These are phyloP conservation scores for Columba livia DNA, from an alignment of 2,113 vertebrate species.

Conservation along the genomic window DNA sequence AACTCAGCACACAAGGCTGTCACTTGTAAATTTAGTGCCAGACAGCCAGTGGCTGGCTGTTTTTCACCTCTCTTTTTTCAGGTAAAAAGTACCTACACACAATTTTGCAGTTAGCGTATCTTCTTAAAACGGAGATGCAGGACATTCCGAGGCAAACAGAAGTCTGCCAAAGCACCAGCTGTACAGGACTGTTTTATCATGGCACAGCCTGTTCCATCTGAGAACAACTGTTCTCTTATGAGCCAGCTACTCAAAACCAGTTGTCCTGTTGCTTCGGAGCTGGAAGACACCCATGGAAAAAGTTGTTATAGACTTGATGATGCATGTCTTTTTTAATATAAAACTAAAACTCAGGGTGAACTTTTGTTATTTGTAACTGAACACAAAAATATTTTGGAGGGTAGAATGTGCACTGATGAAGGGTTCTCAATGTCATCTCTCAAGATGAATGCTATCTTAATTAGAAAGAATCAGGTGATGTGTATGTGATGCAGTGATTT, in stretches of 20 bases:
- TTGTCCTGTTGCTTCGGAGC: not conserved
- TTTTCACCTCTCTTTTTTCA: not conserved
- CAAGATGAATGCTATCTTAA: not conserved
- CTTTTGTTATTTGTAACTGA: not conserved
- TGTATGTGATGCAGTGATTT: not conserved
- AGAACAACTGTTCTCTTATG: not conserved
- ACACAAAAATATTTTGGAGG: not conserved
- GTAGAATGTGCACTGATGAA: not conserved
- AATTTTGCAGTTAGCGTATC: not conserved
- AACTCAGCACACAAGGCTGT: not conserved
- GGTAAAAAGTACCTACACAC: not conserved
- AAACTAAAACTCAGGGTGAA: not conserved
- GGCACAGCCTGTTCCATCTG: not conserved
- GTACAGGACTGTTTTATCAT: not conserved
- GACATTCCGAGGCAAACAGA: not conserved
- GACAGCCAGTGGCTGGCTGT: not conserved
- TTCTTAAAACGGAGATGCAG: not conserved
- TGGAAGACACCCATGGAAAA: not conserved
- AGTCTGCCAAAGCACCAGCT: not conserved
- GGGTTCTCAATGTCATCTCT: not conserved
- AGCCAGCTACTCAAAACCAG: not conserved
- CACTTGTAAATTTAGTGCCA: not conserved
- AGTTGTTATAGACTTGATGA: not conserved
- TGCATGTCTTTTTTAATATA: not conserved
- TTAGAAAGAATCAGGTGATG: not conserved